These are phyloP conservation scores for Avahi laniger DNA, from an alignment of 2,797 vertebrate genomes.

Conservation along the genomic window DNA sequence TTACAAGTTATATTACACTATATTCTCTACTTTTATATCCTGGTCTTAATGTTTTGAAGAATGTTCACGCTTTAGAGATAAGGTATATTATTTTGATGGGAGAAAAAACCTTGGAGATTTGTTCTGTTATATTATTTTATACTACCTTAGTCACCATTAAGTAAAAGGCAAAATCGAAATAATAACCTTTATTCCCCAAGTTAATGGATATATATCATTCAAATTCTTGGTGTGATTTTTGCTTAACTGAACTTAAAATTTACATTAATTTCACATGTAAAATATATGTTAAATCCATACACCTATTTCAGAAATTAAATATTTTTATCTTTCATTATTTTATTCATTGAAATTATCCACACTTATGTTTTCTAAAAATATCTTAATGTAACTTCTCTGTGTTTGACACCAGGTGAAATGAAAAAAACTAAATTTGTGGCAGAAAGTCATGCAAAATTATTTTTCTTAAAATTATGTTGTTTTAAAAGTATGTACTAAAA, in stretches of 20 bases:
- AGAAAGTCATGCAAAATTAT: neutral
- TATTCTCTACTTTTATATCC: conserved; percentile 8
- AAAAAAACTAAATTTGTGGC: neutral
- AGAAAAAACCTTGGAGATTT: neutral
- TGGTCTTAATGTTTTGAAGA: neutral
- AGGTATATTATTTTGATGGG: neutral
- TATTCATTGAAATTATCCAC: conserved; percentile 1
- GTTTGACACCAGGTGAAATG: neutral
- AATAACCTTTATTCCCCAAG: neutral
- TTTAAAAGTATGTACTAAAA: neutral
- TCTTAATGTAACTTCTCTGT: neutral
- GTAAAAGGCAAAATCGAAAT: neutral
- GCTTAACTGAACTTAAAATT: neutral
- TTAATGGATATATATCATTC: neutral
- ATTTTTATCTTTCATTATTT: neutral
- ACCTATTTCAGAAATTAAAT: neutral
- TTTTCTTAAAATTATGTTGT: neutral
- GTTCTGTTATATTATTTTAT: neutral
- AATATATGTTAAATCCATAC: neutral
- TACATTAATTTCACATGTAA: neutral
- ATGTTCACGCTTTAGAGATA: neutral
- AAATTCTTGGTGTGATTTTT: neutral
- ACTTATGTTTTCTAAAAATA: neutral
- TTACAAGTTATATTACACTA: neutral
- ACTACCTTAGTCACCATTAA: neutral